These are phyloP conservation scores for Smithornis capensis DNA, from an alignment of 2,113 vertebrate genomes.

Conservation along the genomic window DNA sequence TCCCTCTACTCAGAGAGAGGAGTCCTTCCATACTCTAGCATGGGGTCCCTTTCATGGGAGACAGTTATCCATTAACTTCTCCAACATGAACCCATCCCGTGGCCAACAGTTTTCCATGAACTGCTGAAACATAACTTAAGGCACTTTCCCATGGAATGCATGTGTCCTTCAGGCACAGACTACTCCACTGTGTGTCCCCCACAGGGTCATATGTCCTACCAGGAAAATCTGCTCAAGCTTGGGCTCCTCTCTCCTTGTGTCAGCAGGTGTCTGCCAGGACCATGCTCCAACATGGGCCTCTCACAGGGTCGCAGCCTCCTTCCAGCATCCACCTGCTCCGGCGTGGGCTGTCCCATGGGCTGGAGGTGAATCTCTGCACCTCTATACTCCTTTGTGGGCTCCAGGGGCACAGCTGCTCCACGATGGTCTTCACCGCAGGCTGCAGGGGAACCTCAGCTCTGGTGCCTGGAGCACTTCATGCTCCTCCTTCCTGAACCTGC, in stretches of 20 bases:
- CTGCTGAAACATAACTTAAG: neutral
- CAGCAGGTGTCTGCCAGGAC: neutral
- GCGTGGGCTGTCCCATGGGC: neutral
- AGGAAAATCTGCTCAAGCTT: neutral
- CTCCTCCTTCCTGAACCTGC: neutral
- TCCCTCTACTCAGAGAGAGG: neutral
- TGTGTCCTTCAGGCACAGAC: neutral
- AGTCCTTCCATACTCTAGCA: too few relatives aligned
- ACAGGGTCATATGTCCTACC: neutral
- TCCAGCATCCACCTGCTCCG: neutral
- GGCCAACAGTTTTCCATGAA: neutral
- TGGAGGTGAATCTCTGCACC: neutral
- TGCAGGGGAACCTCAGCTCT: neutral
- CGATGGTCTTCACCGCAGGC: neutral
- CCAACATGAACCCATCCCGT: too few relatives aligned
- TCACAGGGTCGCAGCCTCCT: neutral
- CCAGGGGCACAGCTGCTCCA: too few relatives aligned
- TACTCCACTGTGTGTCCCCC: neutral
- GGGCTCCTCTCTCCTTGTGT: neutral
- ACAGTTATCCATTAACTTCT: too few relatives aligned
- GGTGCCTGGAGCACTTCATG: neutral
- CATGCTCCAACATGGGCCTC: neutral
- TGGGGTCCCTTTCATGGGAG: too few relatives aligned
- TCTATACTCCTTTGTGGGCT: neutral
- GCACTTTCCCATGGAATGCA: neutral